Percentiles rank a stretch among this genome's conserved stretches.
phyloP scores from a whole-genome alignment of 2,888 invertebrate species.

The Scaptomyza caliginosa region DNA sequence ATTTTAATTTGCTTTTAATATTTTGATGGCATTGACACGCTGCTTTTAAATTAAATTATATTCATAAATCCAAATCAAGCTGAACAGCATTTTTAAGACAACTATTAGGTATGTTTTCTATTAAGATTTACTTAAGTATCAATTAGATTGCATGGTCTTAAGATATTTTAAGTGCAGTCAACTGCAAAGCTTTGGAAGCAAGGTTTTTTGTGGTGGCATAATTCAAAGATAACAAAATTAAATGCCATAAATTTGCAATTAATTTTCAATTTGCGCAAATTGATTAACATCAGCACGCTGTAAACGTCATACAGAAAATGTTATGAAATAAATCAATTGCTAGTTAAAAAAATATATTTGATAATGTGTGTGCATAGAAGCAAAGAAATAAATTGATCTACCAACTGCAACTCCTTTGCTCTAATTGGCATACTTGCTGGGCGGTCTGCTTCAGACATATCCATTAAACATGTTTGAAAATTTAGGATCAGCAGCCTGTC shows the following conservation, averaged over 20 bases:
- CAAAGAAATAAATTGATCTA: conserved; percentile 2
- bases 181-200: conserved; percentile 19
- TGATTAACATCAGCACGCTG: conserved; percentile 68
- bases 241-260: conserved; percentile 82
- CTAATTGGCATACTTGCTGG: conserved; percentile 1
- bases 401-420: conserved; percentile 7
- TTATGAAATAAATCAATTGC: conserved; percentile 62
- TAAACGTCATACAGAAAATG: conserved; percentile 58
- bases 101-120: conserved; percentile 47
- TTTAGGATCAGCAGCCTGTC: conserved; percentile 3
- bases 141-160: conserved; percentile 35
- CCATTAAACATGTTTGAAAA: not conserved
- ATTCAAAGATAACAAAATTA: conserved; percentile 80
- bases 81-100: conserved; percentile 48
- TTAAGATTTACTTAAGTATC: conserved; percentile 32
- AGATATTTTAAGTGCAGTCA: conserved; percentile 56
- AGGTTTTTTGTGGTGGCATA: conserved; percentile 56
- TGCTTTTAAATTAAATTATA: no score
- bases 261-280: conserved; percentile 81
- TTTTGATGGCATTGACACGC: conserved; percentile 45
- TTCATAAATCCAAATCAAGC: conserved; percentile 46
- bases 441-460: conserved; percentile 10
- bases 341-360: conserved; percentile 5
- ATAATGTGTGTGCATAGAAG: conserved; percentile 6
- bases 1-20: conserved; percentile 18